Base-by-base conservation (phyloP, 2,888 invertebrate genomes). In the Kryphioiulus occultus region DNA sequence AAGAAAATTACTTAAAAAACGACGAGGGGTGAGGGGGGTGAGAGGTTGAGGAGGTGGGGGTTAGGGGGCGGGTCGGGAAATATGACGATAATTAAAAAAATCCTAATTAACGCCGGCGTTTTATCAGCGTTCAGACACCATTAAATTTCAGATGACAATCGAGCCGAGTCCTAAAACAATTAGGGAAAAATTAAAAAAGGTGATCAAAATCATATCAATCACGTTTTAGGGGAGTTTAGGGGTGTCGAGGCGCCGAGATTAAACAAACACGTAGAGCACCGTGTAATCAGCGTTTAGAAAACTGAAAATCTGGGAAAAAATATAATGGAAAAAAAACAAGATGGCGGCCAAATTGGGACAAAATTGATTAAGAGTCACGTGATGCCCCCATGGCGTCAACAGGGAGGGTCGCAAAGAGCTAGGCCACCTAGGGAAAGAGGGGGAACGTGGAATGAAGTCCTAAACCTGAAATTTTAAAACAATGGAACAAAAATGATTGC, bases 141-240 rank as follows among this genome's bases (percentile, higher is more conserved):
- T 78, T 78, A 78, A 78, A 78, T 26, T 78, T 30, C 1, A 12
- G 30, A 78, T 30, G 78, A 30, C 78, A 78, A 78, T 78, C 68
- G n/a, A 68, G 15, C 17, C 7, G 68, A 68, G 68, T 68, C 78
- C 78, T 30, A 30, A 78, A 78, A 78, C 78, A 78, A 78, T 78
- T 78, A 78, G 30, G 78, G 12, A 78, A 26, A 78, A 26, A 22
- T 78, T 17, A 78, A 78, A 78, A 78, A 78, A 85, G 85, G 44
- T 3, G 85, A 85, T 42, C 85, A 22, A 85, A 85, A 85, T 35
- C n/a, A 85, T 85, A 85, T 85, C 39, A 85, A 85, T 42, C 39
- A 85, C 39, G 26, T 1, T 39, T 85, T 19, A 26, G 22, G 44
- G 39, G 44, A 39, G n/a, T 42, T 39, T 4, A 22, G 85, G 26